Evolutionary conservation across 2,888 invertebrate species (phyloP).

Genomic region (Perithous albicinctus): DNA sequence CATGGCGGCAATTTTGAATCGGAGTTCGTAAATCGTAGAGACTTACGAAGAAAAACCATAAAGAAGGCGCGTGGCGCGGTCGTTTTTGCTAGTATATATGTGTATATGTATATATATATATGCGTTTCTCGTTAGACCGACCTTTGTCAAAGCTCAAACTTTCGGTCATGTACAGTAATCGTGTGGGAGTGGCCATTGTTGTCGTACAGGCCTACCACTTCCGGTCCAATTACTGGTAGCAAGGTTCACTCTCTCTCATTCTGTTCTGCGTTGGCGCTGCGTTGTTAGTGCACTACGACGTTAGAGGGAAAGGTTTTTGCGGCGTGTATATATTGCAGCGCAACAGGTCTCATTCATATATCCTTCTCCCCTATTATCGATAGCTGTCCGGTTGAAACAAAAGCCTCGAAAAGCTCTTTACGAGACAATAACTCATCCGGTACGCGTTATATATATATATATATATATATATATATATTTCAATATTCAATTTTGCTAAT

Average conservation of each 20-base stretch:
- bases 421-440: background rate
- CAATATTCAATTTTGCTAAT: background rate
- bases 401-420: conserved; percentile 3
- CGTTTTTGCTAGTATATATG: too few species aligned
- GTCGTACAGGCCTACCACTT: conserved; percentile 31
- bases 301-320: background rate
- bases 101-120: background rate
- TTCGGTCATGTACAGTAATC: conserved; percentile 14
- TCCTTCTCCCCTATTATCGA: conserved; percentile 9
- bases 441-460: background rate
- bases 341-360: conserved; percentile 48
- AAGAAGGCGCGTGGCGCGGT: too few species aligned
- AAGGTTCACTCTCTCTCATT: conserved; percentile 12
- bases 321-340: conserved; percentile 12
- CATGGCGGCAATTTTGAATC: too few species aligned
- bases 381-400: conserved; percentile 4
- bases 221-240: conserved; percentile 43
- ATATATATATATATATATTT: background rate
- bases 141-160: background rate
- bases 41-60: too few species aligned
- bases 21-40: too few species aligned
- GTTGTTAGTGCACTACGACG: background rate
- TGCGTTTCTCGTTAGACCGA: conserved; percentile 7
- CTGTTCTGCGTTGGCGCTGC: background rate
- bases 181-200: conserved; percentile 25